Percentiles rank a stretch among this genome's conserved stretches.
These are phyloP conservation scores for Sternarchorhynchus goeldii DNA, from an alignment of 2,797 vertebrate species.

Conservation along the genomic window DNA sequence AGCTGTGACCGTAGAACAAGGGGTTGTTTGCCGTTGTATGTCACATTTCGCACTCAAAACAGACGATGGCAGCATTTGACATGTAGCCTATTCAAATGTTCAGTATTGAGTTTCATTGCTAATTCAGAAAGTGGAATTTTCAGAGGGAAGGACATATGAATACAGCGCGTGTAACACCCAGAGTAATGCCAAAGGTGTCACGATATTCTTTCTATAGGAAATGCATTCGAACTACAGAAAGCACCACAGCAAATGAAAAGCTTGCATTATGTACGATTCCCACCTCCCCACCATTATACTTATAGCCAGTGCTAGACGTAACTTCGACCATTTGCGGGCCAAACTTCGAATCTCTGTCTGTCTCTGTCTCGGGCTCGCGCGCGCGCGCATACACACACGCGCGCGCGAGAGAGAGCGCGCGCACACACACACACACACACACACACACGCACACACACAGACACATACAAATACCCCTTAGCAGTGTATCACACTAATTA, in stretches of 20 bases:
- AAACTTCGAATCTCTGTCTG: slow-evolving; percentile 26
- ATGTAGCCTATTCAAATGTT: slow-evolving; percentile 38
- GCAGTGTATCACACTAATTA: slow-evolving; percentile 28
- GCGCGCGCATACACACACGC: slow-evolving; percentile 36
- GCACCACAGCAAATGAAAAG: slow-evolving; percentile 20
- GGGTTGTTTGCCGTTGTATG: slow-evolving; percentile 37
- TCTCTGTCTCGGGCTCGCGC: slow-evolving; percentile 10
- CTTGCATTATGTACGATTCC: not conserved
- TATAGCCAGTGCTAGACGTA: slow-evolving; percentile 23
- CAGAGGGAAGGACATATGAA: slow-evolving; percentile 33
- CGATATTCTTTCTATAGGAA: slow-evolving; percentile 16
- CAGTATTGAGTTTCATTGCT: slow-evolving; percentile 47
- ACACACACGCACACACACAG: slow-evolving; percentile 19
- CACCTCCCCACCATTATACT: slow-evolving; percentile 20
- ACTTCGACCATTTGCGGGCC: slow-evolving; percentile 30
- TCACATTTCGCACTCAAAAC: slow-evolving; percentile 48
- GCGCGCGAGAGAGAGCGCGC: slow-evolving; percentile 12
- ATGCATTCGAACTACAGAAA: slow-evolving; percentile 19
- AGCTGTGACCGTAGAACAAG: slow-evolving; percentile 24
- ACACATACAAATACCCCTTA: slow-evolving; percentile 20
- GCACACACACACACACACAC: slow-evolving; percentile 39
- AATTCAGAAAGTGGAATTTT: slow-evolving; percentile 41
- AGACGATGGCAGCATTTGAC: slow-evolving; percentile 53
- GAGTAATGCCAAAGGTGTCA: slow-evolving; percentile 9
- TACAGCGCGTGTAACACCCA: not conserved